These are phyloP conservation scores for Odocoileus hemionus DNA, from an alignment of 2,113 vertebrate species.

Conservation along the genomic window DNA sequence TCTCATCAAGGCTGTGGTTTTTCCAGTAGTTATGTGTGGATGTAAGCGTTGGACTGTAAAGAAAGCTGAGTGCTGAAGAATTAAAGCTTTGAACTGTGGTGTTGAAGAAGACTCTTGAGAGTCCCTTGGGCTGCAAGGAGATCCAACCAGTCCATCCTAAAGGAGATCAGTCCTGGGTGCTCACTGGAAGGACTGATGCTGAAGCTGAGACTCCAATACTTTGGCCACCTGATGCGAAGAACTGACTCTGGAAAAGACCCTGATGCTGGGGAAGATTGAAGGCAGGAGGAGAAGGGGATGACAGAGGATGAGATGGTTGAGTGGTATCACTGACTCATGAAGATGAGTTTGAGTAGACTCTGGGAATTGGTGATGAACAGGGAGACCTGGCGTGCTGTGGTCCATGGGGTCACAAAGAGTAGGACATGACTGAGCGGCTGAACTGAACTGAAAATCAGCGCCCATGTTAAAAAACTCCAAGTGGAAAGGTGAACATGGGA, in stretches of 20 bases:
- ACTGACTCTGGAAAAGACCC: not conserved
- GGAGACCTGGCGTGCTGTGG: not conserved
- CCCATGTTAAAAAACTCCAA: not conserved
- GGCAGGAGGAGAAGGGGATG: not conserved
- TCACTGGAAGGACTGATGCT: not conserved
- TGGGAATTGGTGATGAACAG: not conserved
- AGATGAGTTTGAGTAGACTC: not conserved
- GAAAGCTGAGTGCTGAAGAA: not conserved
- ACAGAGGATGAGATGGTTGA: not conserved
- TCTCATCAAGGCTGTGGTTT: not conserved
- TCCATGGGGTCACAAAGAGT: not conserved
- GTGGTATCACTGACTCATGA: not conserved
- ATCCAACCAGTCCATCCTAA: not conserved
- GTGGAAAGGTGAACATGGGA: not conserved
- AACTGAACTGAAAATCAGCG: not conserved
- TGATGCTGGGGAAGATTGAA: not conserved
- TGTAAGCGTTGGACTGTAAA: not conserved
- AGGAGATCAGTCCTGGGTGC: not conserved
- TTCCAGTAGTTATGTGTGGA: not conserved
- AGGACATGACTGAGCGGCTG: not conserved
- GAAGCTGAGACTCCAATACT: not conserved
- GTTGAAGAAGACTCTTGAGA: not conserved
- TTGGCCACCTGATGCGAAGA: fast-evolving
- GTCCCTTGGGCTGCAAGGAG: not conserved
- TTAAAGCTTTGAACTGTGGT: not conserved